phyloP scores from a whole-genome alignment of 2,888 invertebrate species.

The Trissoscelio sp. region DNA sequence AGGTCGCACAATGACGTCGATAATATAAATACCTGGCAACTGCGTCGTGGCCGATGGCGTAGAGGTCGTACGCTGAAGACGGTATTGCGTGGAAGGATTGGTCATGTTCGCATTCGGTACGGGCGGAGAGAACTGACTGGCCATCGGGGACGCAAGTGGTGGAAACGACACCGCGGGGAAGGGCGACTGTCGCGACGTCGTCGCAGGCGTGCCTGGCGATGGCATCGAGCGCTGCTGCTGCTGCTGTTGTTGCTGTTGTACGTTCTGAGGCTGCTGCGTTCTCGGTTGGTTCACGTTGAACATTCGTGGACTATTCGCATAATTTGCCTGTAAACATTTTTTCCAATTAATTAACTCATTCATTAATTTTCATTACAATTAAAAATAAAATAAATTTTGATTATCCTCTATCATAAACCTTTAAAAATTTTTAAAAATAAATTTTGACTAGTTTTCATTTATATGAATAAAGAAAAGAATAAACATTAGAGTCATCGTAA shows the following conservation, averaged over 20 bases:
- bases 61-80: conserved; percentile 86
- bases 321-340: conserved; percentile 76
- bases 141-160: conserved; percentile 85
- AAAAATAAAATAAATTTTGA: too few species aligned
- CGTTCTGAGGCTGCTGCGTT: conserved; percentile 81
- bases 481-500: too few species aligned
- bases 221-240: conserved; percentile 95
- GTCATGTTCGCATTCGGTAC: conserved; percentile 81
- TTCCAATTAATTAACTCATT: neutral
- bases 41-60: conserved; percentile 85
- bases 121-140: conserved; percentile 82
- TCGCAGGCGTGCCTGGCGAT: conserved; percentile 83
- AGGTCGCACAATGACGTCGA: too few species aligned
- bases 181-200: conserved; percentile 85
- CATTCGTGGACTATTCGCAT: conserved; percentile 81
- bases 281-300: conserved; percentile 83
- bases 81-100: conserved; percentile 84
- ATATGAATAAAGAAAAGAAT: too few species aligned
- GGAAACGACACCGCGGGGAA: conserved; percentile 85
- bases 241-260: conserved; percentile 85
- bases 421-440: too few species aligned
- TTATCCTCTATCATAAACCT: too few species aligned
- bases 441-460: too few species aligned
- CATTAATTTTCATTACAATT: neutral
- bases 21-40: conserved; percentile 86